Conservation (phyloP, 2,797 vertebrate genomes). For the Apodemus agrarius region DNA sequence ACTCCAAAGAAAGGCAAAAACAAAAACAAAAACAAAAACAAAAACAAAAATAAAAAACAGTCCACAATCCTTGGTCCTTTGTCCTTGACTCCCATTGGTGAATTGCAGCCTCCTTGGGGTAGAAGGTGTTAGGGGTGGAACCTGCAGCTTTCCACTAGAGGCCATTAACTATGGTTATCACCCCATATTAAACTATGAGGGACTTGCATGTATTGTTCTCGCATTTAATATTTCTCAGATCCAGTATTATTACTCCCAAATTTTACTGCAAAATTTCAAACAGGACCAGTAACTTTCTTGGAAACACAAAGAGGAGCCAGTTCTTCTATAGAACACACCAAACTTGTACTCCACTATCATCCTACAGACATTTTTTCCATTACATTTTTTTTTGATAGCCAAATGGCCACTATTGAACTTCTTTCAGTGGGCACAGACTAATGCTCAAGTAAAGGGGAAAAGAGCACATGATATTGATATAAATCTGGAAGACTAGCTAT, state of each 20-base stretch:
- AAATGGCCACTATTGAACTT: neutral
- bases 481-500: conserved; percentile 9
- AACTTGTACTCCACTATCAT: neutral
- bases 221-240: neutral
- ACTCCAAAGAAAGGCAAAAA: neutral
- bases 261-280: neutral
- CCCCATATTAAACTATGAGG: neutral
- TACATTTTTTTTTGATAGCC: neutral
- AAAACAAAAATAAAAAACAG: neutral
- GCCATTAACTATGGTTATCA: neutral
- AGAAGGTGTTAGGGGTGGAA: neutral
- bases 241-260: neutral
- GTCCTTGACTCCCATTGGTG: neutral
- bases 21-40: no score
- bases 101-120: neutral
- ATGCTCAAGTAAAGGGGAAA: neutral
- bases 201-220: neutral
- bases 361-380: neutral
- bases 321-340: neutral
- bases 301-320: neutral
- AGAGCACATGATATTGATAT: neutral
- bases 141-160: neutral
- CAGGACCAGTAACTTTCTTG: neutral
- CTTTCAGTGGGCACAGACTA: neutral
- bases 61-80: neutral